These are phyloP conservation scores for Thereva unica DNA, from an alignment of 2,888 invertebrate genomes.

Conservation along the genomic window DNA sequence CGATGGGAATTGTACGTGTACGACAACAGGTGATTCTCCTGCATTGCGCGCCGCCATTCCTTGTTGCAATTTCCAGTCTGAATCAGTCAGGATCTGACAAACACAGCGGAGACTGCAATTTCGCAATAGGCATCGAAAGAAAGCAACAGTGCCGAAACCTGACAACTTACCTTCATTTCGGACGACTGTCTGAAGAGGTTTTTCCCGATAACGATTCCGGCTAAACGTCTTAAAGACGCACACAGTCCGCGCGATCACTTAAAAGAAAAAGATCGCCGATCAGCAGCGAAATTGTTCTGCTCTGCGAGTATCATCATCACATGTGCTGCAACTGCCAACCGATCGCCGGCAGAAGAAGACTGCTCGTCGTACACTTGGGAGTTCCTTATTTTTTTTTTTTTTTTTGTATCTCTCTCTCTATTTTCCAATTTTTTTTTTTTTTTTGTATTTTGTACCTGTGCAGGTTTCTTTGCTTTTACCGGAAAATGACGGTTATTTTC, in stretches of 20 bases:
- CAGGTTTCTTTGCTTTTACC: neutral
- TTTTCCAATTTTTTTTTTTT: no score
- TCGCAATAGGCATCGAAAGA: no score
- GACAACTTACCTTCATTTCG: no score
- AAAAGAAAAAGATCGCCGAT: neutral
- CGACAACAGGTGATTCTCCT: conserved; percentile 1
- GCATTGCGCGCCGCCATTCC: no score
- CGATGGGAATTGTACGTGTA: neutral
- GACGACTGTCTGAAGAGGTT: no score
- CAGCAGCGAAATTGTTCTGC: conserved; percentile 7
- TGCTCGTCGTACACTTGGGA: neutral
- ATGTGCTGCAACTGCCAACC: neutral
- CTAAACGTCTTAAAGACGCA: neutral
- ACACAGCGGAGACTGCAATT: no score
- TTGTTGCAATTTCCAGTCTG: no score
- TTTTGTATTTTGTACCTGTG: neutral
- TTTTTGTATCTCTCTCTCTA: no score
- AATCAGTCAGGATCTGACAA: no score
- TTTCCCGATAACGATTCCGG: neutral
- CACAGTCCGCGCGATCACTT: neutral
- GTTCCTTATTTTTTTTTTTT: no score
- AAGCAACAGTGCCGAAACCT: no score
- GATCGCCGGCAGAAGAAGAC: neutral
- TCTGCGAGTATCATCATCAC: neutral
- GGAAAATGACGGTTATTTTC: conserved; percentile 15